These are phyloP conservation scores for Aegithalos caudatus DNA, from an alignment of 2,113 vertebrate genomes.

Conservation along the genomic window DNA sequence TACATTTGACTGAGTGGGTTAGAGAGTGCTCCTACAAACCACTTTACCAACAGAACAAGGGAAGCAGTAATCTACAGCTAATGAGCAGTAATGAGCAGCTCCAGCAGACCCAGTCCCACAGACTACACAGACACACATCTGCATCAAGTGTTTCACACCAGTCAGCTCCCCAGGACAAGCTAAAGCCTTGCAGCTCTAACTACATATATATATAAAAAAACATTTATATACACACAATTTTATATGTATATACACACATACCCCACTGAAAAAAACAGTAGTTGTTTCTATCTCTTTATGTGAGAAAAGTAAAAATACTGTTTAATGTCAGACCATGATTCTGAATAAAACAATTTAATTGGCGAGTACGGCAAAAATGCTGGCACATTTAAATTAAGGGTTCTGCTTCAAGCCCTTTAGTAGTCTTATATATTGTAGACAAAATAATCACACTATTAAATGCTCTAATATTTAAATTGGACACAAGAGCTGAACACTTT, in stretches of 20 bases:
- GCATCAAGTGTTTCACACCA: background rate
- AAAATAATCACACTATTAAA: background rate
- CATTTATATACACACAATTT: background rate
- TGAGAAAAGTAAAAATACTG: background rate
- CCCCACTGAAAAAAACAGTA: background rate
- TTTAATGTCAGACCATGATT: background rate
- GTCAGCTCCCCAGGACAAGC: background rate
- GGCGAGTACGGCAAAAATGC: background rate
- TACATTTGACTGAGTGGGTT: background rate
- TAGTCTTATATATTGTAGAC: background rate
- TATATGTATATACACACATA: accelerated
- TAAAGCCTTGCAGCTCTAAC: background rate
- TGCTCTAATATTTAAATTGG: background rate
- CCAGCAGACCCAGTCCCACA: background rate
- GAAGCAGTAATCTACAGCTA: background rate
- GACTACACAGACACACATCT: background rate
- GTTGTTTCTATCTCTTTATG: background rate
- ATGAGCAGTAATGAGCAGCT: background rate
- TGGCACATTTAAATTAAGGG: background rate
- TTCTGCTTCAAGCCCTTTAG: background rate
- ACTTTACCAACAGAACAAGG: background rate
- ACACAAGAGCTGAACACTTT: background rate
- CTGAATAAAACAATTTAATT: background rate
- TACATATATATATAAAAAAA: background rate
- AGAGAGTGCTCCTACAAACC: background rate